Evolutionary conservation across 2,113 vertebrate genomes (phyloP).

Genomic region (Mormoops blainvillei): DNA sequence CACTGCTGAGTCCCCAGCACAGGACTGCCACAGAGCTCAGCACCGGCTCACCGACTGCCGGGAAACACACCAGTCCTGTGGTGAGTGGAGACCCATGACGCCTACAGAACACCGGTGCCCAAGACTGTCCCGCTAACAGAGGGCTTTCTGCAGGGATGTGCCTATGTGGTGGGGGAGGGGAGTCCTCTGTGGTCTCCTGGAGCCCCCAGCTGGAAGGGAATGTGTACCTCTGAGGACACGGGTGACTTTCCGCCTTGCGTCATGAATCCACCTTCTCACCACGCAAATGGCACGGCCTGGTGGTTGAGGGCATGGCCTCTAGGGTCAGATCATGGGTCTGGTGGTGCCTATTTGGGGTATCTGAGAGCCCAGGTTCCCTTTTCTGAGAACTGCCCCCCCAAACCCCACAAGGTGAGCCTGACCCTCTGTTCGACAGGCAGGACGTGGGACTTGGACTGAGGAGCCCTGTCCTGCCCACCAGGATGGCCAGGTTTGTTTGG

Average conservation of each 20-base stretch:
- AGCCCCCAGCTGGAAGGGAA: not conserved
- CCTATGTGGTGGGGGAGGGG: fast-evolving
- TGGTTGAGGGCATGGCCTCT: not conserved
- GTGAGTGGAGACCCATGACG: not conserved
- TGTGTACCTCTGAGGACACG: not conserved
- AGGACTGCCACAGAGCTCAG: not conserved
- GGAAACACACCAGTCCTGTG: too few relatives aligned
- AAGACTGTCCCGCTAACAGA: not conserved
- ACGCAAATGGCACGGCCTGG: not conserved
- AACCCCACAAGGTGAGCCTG: not conserved
- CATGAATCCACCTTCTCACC: not conserved
- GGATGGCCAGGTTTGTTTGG: not conserved
- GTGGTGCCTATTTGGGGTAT: not conserved
- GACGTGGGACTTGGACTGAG: not conserved
- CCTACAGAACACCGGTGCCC: not conserved
- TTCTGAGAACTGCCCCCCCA: not conserved
- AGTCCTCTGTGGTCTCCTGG: not conserved
- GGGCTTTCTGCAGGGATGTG: not conserved
- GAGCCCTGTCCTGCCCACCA: not conserved
- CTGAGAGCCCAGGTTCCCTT: not conserved
- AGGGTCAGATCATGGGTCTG: fast-evolving
- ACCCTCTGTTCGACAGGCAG: not conserved
- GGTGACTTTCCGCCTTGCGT: not conserved
- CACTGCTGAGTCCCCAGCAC: not conserved
- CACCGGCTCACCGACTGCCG: fast-evolving